Evolutionary conservation across 2,113 vertebrate genomes (phyloP).

Genomic region (Dromaius novaehollandiae): DNA sequence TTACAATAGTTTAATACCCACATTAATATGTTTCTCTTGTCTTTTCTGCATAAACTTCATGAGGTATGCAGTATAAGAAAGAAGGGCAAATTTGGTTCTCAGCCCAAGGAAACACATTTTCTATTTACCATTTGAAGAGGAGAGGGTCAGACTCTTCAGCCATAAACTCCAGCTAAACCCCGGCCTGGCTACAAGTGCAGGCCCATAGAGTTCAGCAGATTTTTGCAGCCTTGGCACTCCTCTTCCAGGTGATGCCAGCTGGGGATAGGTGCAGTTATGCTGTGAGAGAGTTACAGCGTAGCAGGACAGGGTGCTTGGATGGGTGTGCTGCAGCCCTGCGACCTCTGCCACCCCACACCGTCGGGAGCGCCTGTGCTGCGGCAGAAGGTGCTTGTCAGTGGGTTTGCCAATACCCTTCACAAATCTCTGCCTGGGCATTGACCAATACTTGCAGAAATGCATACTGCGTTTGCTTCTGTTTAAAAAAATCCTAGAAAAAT

Average conservation of each 20-base stretch:
- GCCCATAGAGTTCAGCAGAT: background rate
- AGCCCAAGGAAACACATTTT: background rate
- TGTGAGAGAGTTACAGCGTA: background rate
- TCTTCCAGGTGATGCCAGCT: background rate
- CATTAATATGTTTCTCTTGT: background rate
- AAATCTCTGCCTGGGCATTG: background rate
- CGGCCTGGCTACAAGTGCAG: background rate
- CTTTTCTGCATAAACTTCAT: background rate
- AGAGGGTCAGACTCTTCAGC: background rate
- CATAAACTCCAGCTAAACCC: background rate
- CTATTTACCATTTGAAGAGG: background rate
- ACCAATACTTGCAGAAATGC: background rate
- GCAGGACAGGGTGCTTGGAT: background rate
- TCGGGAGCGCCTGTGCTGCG: background rate
- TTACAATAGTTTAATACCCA: background rate
- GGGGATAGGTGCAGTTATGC: background rate
- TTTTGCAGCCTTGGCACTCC: background rate
- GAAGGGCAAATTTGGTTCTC: background rate
- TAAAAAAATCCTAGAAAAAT: background rate
- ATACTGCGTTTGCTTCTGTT: background rate
- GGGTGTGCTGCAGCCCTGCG: background rate
- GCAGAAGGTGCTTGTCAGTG: background rate
- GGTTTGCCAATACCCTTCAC: background rate
- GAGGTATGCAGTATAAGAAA: background rate
- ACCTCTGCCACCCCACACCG: background rate